These are phyloP conservation scores for Brachionus calyciflorus DNA, from an alignment of 1,140 invertebrate genomes.

Conservation along the genomic window DNA sequence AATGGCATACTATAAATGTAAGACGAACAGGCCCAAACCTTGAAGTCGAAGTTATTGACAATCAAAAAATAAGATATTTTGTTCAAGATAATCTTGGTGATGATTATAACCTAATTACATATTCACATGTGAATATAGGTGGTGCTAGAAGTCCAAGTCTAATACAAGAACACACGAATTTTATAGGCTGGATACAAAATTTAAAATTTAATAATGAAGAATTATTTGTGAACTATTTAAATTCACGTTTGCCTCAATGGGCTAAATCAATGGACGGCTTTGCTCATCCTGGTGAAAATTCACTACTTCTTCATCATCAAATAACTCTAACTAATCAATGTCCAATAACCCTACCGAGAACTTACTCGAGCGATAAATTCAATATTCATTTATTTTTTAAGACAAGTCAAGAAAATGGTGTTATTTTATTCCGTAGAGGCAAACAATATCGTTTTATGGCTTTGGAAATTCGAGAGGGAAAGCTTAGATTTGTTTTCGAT, in stretches of 20 bases:
- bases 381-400: slow-evolving; percentile 45
- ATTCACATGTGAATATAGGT: background rate
- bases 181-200: slow-evolving; percentile 45
- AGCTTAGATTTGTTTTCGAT: slow-evolving; percentile 22
- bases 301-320: slow-evolving; percentile 28
- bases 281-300: slow-evolving; percentile 18
- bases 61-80: background rate
- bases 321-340: background rate
- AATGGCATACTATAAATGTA: slow-evolving; percentile 26
- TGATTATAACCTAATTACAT: background rate
- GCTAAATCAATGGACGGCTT: background rate
- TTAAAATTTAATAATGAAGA: slow-evolving; percentile 12
- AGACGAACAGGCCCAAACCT: background rate
- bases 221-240: slow-evolving; percentile 31
- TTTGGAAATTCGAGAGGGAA: background rate
- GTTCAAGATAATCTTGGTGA: background rate
- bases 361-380: background rate
- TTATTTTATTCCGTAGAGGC: slow-evolving; percentile 30
- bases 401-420: slow-evolving; percentile 17
- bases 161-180: background rate
- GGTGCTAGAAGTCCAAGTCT: background rate
- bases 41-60: background rate
- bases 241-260: background rate
- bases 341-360: background rate
- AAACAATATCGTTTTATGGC: slow-evolving; percentile 28